Evolutionary conservation across 53 echinoderm and acorn worm species (phyloP).

Genomic region (Temnopleurus reevesii): DNA sequence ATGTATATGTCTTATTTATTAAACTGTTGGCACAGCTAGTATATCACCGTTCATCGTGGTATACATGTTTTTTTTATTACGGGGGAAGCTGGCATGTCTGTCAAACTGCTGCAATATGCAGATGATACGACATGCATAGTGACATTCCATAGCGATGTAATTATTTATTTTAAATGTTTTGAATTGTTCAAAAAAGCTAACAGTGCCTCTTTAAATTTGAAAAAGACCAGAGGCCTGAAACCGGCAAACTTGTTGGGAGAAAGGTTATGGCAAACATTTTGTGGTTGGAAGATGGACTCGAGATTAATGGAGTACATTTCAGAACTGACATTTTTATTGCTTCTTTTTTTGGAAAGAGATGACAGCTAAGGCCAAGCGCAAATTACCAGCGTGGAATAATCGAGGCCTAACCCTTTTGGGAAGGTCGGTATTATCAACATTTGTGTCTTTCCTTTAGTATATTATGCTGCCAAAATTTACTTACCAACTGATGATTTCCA

Average conservation of each 20-base stretch:
- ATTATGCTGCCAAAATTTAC: neutral
- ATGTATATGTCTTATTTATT: conserved; percentile 59
- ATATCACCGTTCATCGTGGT: neutral
- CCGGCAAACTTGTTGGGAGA: neutral
- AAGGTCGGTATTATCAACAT: neutral
- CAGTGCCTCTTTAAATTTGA: conserved; percentile 41
- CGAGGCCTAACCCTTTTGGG: neutral
- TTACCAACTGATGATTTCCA: neutral
- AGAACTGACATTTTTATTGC: too few relatives aligned
- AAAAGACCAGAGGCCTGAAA: conserved; percentile 38
- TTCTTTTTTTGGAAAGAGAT: too few relatives aligned
- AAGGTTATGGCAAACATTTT: neutral
- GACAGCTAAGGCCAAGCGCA: neutral
- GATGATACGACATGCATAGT: conserved; percentile 57
- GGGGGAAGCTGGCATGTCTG: neutral
- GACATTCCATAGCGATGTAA: neutral
- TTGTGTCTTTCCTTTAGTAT: neutral
- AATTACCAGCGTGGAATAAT: neutral
- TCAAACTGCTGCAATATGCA: conserved; percentile 47
- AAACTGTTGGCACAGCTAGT: neutral
- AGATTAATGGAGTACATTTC: neutral
- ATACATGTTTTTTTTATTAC: conserved; percentile 39
- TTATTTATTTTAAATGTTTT: conserved; percentile 15
- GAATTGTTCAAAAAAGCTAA: conserved; percentile 18
- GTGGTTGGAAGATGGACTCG: neutral